These are phyloP conservation scores for Probosciger aterrimus DNA, from an alignment of 2,113 vertebrate genomes.

Conservation along the genomic window DNA sequence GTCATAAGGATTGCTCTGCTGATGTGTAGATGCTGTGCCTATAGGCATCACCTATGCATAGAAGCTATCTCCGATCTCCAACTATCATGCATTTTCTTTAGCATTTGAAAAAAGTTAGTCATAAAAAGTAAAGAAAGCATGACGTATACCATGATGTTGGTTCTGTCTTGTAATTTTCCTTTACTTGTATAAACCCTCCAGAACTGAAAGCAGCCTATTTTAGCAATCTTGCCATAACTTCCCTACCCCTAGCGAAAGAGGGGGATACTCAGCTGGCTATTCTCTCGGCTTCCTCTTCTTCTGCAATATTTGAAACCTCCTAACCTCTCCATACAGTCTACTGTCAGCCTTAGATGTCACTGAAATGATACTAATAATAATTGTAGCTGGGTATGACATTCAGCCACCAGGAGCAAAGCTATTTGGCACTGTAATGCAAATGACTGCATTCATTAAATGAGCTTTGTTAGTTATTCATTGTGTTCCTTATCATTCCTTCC, in stretches of 20 bases:
- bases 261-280: neutral
- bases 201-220: neutral
- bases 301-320: neutral
- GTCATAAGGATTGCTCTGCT: neutral
- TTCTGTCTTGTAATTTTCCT: neutral
- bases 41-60: neutral
- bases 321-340: neutral
- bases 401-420: conserved; percentile 67
- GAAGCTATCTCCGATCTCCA: neutral
- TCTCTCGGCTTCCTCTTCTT: neutral
- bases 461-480: conserved; percentile 83
- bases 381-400: conserved; percentile 31
- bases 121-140: neutral
- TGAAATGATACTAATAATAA: conserved; percentile 46
- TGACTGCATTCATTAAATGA: conserved; percentile 74
- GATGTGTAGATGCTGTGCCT: neutral
- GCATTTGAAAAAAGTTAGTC: neutral
- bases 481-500: conserved; percentile 77
- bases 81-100: neutral
- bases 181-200: neutral
- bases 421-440: conserved; percentile 77
- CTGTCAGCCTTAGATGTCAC: conserved; percentile 31
- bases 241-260: neutral
- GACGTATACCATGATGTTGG: fast-evolving
- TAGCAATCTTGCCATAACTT: neutral